phyloP scores from a whole-genome alignment of 2,113 vertebrate genomes.

The Chionis minor region DNA sequence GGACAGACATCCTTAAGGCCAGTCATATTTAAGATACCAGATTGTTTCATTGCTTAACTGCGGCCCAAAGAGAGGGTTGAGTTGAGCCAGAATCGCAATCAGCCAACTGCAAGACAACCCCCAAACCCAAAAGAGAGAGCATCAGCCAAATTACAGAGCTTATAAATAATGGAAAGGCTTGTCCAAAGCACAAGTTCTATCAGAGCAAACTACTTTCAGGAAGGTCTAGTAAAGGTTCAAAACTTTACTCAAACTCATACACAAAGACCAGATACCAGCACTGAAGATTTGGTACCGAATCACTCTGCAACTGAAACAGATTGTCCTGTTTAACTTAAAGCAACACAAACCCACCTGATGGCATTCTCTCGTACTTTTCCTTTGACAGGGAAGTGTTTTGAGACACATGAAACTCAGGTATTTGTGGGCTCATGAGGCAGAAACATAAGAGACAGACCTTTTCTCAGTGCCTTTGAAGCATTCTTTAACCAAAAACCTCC shows the following conservation, averaged over 20 bases:
- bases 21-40: slow-evolving; percentile 87
- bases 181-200: neutral
- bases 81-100: slow-evolving; percentile 94
- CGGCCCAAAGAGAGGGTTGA: slow-evolving; percentile 95
- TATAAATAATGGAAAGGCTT: neutral
- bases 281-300: neutral
- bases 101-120: slow-evolving; percentile 86
- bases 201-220: neutral
- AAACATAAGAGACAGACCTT: neutral
- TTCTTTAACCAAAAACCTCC: neutral
- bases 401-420: neutral
- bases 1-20: slow-evolving; percentile 76
- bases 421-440: neutral
- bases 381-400: neutral
- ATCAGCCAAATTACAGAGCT: neutral
- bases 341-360: neutral
- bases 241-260: neutral
- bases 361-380: neutral
- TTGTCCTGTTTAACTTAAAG: neutral
- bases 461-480: neutral
- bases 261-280: neutral
- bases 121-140: slow-evolving; percentile 37
- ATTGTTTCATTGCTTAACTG: slow-evolving; percentile 85
- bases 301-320: neutral
- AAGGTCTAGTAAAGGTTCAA: neutral